Base-by-base conservation (phyloP, 23 tunicate genomes). In the Pegea sp. region DNA sequence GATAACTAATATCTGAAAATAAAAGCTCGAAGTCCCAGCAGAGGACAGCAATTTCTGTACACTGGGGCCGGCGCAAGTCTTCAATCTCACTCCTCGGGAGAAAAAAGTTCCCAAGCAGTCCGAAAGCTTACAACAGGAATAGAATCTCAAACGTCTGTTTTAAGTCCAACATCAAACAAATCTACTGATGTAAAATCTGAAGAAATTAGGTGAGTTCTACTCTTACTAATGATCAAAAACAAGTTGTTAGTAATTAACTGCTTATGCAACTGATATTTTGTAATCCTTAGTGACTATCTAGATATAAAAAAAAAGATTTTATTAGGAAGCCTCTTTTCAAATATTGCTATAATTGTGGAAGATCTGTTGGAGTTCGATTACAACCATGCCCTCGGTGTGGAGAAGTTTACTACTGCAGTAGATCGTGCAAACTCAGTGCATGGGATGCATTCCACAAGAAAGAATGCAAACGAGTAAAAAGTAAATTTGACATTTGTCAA, bases 341-440 rank as follows among this genome's bases (percentile, higher is more conserved):
- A 11, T 84, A 84, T 53, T 84, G 95, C 58, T 84, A 84, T 58
- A 76, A 84, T 42, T 84, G 95, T 56, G 84, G 84, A 24, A 76
- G 95, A 4, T 73, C 84, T 26, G 95, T 84, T 4, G 95, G 95
- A 18, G 84, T 84, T 25, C 76, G 75, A 21, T 59, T 84, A 26
- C 64, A 77, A 22, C 24, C 81, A 4, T 84, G 95, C 61, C 52
- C 81, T 8, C 65, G 95, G 20, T 84, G 95, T 42, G 70, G 59
- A 22, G 95, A 84, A 54, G 95, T 84, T 19, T 72, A 55, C 52
- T 84, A 60, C 63, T 84, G 95, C 57, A 84, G 95, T 31, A 58
- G 95, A 28, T 67, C 76, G 18, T 84, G 95, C 33, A 84, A 84
- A 42, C 58, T 72, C 44, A 73, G 73, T 52, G 76, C 95, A 1